Percentiles rank a stretch among this genome's conserved stretches.
Conservation (phyloP, 1,140 invertebrate genomes). For the Semibalanus balanoides region DNA sequence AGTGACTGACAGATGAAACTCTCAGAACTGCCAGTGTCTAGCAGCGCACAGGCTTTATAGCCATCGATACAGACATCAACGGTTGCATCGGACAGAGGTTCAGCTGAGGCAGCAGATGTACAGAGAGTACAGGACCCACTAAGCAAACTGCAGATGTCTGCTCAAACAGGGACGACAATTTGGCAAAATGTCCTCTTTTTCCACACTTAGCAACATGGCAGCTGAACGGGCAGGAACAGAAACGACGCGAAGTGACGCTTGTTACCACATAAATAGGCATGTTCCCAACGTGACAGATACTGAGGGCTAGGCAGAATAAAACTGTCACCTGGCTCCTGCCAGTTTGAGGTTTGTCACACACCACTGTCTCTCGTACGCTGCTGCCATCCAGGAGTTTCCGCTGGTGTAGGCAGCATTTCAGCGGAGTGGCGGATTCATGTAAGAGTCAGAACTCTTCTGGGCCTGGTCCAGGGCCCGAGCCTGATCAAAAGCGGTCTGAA, state of each 20-base stretch:
- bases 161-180: background rate
- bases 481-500: conserved; percentile 12
- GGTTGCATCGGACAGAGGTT: background rate
- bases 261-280: background rate
- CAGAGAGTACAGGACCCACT: background rate
- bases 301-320: too few relatives aligned
- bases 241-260: background rate
- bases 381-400: background rate
- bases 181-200: background rate
- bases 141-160: background rate
- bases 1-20: background rate
- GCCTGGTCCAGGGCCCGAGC: conserved; percentile 11
- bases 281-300: background rate
- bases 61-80: background rate
- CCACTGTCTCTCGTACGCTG: background rate
- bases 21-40: background rate
- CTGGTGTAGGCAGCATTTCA: background rate
- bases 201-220: background rate
- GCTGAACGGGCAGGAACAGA: background rate
- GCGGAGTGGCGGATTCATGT: background rate
- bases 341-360: too few relatives aligned
- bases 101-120: background rate
- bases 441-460: background rate
- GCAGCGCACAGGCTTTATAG: background rate
- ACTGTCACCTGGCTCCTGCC: too few relatives aligned